Evolutionary conservation across 2,113 vertebrate species (phyloP), one percentile per base, ranked within the genome.

Genomic region (Eretmochelys imbricata): DNA sequence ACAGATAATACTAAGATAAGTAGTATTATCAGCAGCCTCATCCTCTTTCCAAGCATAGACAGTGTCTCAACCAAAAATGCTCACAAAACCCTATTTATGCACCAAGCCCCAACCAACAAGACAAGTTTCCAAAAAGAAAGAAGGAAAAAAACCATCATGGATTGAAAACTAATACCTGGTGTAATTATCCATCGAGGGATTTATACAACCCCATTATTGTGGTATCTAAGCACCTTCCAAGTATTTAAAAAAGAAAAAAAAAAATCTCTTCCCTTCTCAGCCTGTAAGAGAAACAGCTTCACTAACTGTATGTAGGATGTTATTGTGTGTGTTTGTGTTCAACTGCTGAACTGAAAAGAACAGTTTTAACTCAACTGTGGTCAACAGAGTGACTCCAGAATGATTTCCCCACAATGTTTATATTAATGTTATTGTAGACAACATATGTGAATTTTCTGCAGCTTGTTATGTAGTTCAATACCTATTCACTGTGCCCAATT

Each of bases 111-210:
- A 86, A 54, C 29, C 6, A 86, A 48, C 8, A 50, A 89, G 62
- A 42, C 78, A 92, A 91, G 27, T 62, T 88, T 95, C 54, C 91
- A 88, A 92, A 89, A 93, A 82, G 24, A 65, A 92, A 80, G 85
- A 92, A 50, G 0, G 0, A 29, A 62, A 31, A 8, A 69, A 16
- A 59, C 12, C 82, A 91, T 59, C 89, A n/a, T 55, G 88, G 65
- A 10, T 31, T 85, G 89, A 94, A 89, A 91, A 91, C 8, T 82
- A 94, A 59, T 54, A 75, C 12, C 27, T 92, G 93, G 85, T 86
- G 55, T 86, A 69, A 84, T 42, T 86, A 86, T 38, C 46, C 57
- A 84, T 38, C 46, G 50, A 82, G 89, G 79, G 88, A 95, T 96
- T 94, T 87, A 62, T 54, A 38, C 84, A 51, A 93, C 31, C 38